Conservation (phyloP, 2,888 invertebrate species). For the Tillus elongatus region DNA sequence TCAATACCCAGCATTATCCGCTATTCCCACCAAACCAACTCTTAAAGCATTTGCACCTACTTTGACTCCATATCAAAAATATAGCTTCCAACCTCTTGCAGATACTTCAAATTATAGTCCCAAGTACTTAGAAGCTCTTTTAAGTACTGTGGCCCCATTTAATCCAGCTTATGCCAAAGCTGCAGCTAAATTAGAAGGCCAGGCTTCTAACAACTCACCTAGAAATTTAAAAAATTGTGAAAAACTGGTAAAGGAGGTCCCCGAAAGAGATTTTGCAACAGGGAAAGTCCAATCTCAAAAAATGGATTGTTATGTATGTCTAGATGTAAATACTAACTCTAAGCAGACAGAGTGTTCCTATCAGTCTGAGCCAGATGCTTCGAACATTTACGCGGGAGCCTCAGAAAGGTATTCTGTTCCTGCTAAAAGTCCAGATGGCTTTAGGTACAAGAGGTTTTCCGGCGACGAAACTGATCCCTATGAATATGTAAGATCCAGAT, state of each 20-base stretch:
- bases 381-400: constrained; percentile 36
- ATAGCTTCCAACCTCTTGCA: constrained; percentile 32
- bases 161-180: constrained; percentile 40
- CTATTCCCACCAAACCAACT: neutral
- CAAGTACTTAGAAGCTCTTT: constrained; percentile 25
- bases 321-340: constrained; percentile 46
- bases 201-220: constrained; percentile 26
- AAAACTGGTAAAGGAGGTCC: constrained; percentile 48
- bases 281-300: constrained; percentile 32
- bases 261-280: constrained; percentile 26
- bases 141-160: constrained; percentile 24
- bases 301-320: constrained; percentile 48
- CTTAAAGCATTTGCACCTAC: constrained; percentile 16
- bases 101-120: constrained; percentile 11
- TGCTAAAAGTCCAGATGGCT: constrained; percentile 22
- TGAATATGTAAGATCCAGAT: constrained; percentile 43
- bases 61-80: constrained; percentile 36
- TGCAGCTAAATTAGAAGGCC: constrained; percentile 18
- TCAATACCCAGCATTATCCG: constrained; percentile 23
- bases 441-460: constrained; percentile 42
- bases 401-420: constrained; percentile 34
- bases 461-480: constrained; percentile 43
- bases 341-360: constrained; percentile 52
- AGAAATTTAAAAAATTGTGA: constrained; percentile 47
- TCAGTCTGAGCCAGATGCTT: constrained; percentile 42